These are phyloP conservation scores for Lepidurus couesii DNA, from an alignment of 1,140 invertebrate species.

Conservation along the genomic window DNA sequence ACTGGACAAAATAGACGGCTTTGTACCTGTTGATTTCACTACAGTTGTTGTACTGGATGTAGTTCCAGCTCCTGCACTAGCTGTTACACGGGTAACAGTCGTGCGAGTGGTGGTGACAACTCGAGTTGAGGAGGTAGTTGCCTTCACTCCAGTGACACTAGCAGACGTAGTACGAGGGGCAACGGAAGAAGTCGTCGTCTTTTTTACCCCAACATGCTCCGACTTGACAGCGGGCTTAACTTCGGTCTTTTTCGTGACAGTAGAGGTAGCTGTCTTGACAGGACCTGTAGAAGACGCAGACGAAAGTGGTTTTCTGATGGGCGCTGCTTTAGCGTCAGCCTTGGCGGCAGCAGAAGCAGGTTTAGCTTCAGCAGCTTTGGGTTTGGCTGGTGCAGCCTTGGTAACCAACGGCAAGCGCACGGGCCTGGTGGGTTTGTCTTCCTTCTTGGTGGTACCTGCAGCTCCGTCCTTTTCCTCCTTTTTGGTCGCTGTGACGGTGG, in stretches of 20 bases:
- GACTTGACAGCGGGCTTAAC: background rate
- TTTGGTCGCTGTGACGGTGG: background rate
- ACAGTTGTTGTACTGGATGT: slow-evolving; percentile 25
- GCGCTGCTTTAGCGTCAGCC: background rate
- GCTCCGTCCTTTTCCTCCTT: background rate
- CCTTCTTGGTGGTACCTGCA: background rate
- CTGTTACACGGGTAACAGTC: background rate
- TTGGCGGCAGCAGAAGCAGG: background rate
- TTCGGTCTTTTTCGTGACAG: background rate
- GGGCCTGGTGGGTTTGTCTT: background rate
- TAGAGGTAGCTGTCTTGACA: background rate
- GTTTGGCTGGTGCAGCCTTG: background rate
- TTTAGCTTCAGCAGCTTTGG: slow-evolving; percentile 27
- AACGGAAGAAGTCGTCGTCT: background rate
- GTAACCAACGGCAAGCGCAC: background rate
- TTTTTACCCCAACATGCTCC: slow-evolving; percentile 4
- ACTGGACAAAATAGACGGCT: background rate
- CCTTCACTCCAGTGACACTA: slow-evolving; percentile 13
- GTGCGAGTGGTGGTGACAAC: slow-evolving; percentile 6
- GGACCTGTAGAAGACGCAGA: background rate
- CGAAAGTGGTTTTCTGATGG: background rate
- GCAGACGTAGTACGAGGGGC: slow-evolving; percentile 23
- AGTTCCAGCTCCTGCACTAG: background rate
- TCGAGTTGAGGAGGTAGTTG: background rate
- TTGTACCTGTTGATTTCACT: slow-evolving; percentile 10